Base-by-base conservation (phyloP, 2,888 invertebrate species). In the Aproaerema taeniolella region DNA sequence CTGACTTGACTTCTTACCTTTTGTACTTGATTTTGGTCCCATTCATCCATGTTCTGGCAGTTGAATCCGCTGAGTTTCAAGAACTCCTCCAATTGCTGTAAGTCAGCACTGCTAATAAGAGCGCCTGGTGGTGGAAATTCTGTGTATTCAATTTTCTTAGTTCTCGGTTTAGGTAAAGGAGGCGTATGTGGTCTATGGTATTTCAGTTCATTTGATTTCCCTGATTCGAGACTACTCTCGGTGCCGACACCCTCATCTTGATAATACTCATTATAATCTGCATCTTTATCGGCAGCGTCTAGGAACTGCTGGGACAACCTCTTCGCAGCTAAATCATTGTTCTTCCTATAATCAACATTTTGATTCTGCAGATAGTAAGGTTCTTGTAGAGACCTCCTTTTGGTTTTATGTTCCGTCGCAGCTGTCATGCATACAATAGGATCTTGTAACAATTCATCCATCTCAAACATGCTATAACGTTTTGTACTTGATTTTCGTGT, bases 401-500 rank as follows among this genome's bases (percentile, higher is more conserved):
- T 94, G 30, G 79, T 85, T 71, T 74, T 90, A 58, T 67, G 83
- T 67, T 81, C 87, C 33, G 63, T 88, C 54, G 74, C 81, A 64
- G 61, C 83, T 62, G 67, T 80, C 69, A 75, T 77, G 34, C 83
- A 86, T 12, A 72, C 69, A 15, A 79, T 47, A 6, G 80, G 77
- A 55, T 90, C 89, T 67, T 83, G 81, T 35, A 82, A 59, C 31
- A 89, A 82, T 41, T 88, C 88, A 45, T 90, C 90, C 85, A 91
- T 89, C 72, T 94, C 94, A 59, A 93, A 92, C 93, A 94, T 93
- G 60, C 95, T 95, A 65, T 93, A 94, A 30, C 95, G 88, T 71
- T 92, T 92, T 39, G 81, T 68, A 52, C 69, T 77, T 29, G 85
- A 80, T 55, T 86, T 87, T 13, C 85, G 77, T 46, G 87, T 86